A percentile compares a stretch with the other conserved stretches of the same genome.
These are phyloP conservation scores for Ptychoptera contaminata DNA, from an alignment of 2,888 invertebrate species.

Conservation along the genomic window DNA sequence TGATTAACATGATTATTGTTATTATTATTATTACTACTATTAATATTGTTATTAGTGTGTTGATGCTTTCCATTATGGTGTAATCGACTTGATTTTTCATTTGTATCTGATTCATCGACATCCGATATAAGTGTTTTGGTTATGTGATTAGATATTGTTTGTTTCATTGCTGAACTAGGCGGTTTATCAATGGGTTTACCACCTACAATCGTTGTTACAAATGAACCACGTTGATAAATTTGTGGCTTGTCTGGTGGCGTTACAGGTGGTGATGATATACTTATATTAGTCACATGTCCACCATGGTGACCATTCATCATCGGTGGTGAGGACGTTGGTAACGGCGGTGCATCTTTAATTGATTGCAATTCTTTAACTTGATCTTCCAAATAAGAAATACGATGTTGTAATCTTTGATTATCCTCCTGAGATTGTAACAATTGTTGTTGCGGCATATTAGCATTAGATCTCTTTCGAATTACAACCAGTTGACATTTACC, in stretches of 20 bases:
- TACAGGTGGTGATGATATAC: conserved; percentile 46
- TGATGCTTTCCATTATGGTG: neutral
- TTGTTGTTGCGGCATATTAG: conserved; percentile 25
- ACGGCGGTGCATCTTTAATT: conserved; percentile 17
- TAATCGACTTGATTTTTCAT: no score
- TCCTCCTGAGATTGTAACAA: conserved; percentile 42
- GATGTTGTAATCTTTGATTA: conserved; percentile 69
- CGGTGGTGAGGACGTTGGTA: neutral
- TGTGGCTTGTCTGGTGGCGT: conserved; percentile 38
- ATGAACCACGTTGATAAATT: conserved; percentile 66
- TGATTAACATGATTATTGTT: neutral
- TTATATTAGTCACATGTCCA: conserved; percentile 51
- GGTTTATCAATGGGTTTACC: conserved; percentile 24
- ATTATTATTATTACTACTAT: conserved; percentile 4
- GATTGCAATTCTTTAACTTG: conserved; percentile 52
- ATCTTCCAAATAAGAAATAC: conserved; percentile 80
- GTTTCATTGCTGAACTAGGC: neutral
- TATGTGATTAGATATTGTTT: neutral
- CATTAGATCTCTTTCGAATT: conserved; percentile 21
- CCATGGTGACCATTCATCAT: neutral
- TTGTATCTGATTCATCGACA: no score
- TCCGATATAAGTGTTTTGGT: conserved; percentile 2
- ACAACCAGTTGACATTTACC: conserved; percentile 30
- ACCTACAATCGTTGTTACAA: conserved; percentile 55
- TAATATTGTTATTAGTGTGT: conserved; percentile 1